A percentile compares a stretch with the other conserved stretches of the same genome.
phyloP scores from a whole-genome alignment of 2,113 vertebrate genomes.

The Ranitomeya imitator region DNA sequence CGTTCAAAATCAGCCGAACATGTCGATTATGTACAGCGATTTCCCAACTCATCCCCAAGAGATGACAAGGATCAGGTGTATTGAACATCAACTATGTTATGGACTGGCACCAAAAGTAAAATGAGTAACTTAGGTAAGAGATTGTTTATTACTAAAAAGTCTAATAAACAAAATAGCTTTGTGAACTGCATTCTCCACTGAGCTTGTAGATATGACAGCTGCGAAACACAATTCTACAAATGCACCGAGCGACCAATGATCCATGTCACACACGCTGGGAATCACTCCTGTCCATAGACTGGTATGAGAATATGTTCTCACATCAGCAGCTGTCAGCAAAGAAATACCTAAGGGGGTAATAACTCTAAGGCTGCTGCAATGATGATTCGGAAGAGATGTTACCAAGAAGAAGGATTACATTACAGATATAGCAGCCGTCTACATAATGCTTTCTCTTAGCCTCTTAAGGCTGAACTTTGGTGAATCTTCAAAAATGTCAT shows the following conservation, averaged over 20 bases:
- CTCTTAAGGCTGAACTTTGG: background rate
- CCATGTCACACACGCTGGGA: constrained; percentile 13
- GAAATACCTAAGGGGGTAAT: background rate
- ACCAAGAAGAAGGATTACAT: background rate
- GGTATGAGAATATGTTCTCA: constrained; percentile 6
- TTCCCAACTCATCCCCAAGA: too few relatives aligned
- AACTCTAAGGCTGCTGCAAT: background rate
- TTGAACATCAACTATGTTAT: too few relatives aligned
- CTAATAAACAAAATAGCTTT: background rate
- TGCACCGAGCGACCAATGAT: constrained; percentile 13
- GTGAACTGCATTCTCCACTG: background rate
- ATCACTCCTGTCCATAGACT: constrained; percentile 17
- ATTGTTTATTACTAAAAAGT: background rate
- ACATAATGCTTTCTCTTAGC: background rate
- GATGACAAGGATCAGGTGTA: too few relatives aligned
- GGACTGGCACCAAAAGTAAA: too few relatives aligned
- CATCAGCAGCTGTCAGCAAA: constrained; percentile 16
- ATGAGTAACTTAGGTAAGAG: background rate
- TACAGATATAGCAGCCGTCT: background rate
- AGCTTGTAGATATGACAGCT: background rate
- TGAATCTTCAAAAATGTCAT: background rate
- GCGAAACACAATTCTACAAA: background rate
- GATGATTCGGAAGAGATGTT: background rate
- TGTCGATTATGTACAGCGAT: too few relatives aligned
- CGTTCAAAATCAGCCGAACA: too few relatives aligned